phyloP scores from a whole-genome alignment of 1,140 invertebrate genomes.

The Oedothorax gibbosus region DNA sequence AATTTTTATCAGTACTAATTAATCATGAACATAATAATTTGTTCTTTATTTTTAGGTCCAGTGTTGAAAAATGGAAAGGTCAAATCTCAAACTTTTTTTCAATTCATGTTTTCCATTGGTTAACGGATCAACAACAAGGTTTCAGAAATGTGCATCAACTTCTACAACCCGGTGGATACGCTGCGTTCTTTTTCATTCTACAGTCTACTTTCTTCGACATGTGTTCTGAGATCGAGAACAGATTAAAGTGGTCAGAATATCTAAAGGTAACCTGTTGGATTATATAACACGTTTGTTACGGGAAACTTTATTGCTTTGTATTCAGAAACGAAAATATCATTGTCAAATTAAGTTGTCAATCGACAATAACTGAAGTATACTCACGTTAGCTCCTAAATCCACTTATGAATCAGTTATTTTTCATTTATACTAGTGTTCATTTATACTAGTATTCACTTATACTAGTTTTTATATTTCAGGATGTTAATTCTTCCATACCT shows the following conservation, averaged over 20 bases:
- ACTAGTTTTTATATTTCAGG: not conserved
- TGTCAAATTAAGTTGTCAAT: no score
- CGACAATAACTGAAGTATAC: no score
- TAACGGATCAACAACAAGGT: not conserved
- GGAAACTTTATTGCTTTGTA: no score
- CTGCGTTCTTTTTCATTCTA: constrained; percentile 6
- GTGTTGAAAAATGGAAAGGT: not conserved
- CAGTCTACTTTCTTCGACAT: not conserved
- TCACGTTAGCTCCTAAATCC: not conserved
- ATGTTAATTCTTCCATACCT: not conserved
- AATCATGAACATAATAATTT: no score
- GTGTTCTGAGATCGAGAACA: no score
- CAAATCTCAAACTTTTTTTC: not conserved
- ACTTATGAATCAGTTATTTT: no score
- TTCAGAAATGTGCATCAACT: not conserved
- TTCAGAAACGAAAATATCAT: no score
- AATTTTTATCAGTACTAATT: no score
- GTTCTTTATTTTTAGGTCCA: not conserved
- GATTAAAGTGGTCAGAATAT: not conserved
- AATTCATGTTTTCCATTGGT: constrained; percentile 22
- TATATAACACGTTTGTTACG: no score
- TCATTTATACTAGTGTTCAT: not conserved
- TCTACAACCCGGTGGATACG: constrained; percentile 12
- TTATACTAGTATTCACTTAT: not conserved
- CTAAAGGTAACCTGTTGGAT: no score